Conservation (phyloP, 2,888 invertebrate genomes). For the Dermolepida albohirtum region DNA sequence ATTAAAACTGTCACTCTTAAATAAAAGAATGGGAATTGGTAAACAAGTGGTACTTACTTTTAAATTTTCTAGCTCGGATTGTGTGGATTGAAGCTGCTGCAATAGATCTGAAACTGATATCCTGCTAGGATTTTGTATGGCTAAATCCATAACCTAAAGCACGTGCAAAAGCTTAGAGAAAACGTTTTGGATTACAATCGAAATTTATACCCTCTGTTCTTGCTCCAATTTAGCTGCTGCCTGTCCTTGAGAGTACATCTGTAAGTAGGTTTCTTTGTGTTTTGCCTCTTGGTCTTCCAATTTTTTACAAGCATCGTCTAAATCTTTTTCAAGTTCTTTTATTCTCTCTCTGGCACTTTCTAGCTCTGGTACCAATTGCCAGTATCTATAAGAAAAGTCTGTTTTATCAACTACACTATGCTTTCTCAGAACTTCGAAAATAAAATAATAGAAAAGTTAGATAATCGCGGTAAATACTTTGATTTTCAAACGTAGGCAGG, state of each 20-base stretch:
- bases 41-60: conserved; percentile 71
- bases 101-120: conserved; percentile 85
- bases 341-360: conserved; percentile 79
- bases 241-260: conserved; percentile 85
- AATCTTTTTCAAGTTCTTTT: conserved; percentile 76
- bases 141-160: conserved; percentile 65
- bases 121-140: conserved; percentile 73
- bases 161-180: neutral
- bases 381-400: conserved; percentile 68
- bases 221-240: conserved; percentile 81
- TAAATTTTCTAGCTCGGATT: conserved; percentile 88
- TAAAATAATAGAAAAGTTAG: too few relatives aligned
- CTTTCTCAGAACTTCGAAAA: too few relatives aligned
- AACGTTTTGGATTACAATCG: neutral
- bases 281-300: conserved; percentile 78
- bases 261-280: conserved; percentile 81
- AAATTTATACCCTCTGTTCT: conserved; percentile 72
- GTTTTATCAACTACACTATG: too few relatives aligned
- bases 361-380: conserved; percentile 80
- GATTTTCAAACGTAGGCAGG: too few relatives aligned
- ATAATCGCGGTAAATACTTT: too few relatives aligned
- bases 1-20: conserved; percentile 1
- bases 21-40: neutral
- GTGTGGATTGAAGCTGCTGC: conserved; percentile 85
- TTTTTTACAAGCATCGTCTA: conserved; percentile 77